Evolutionary conservation across 2,113 vertebrate species (phyloP).

Genomic region (Guaruba guarouba): DNA sequence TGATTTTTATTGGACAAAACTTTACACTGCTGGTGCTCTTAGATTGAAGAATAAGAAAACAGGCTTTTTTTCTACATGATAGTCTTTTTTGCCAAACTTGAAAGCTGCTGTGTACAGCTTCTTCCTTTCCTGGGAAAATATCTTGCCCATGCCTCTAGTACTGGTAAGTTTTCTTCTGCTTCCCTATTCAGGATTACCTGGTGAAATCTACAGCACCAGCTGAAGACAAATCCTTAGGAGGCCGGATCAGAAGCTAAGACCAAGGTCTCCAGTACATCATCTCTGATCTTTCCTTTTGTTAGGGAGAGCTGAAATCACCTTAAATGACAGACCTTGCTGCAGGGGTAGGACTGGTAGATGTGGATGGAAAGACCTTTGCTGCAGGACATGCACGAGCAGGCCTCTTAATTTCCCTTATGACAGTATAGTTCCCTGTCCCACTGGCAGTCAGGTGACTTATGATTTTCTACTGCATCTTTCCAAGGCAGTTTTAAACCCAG

Average conservation of each 20-base stretch:
- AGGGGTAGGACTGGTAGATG: background rate
- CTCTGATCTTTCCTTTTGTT: background rate
- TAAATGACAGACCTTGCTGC: background rate
- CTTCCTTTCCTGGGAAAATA: background rate
- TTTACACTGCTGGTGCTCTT: background rate
- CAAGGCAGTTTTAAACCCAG: background rate
- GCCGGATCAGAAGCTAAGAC: background rate
- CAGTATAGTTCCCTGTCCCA: background rate
- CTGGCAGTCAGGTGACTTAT: background rate
- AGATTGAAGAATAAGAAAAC: background rate
- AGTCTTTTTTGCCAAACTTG: background rate
- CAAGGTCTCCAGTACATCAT: background rate
- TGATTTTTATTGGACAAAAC: background rate
- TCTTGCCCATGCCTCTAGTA: background rate
- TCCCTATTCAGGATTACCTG: background rate
- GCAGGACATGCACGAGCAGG: background rate
- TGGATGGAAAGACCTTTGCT: background rate
- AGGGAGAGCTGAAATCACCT: background rate
- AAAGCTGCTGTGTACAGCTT: background rate
- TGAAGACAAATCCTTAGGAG: background rate
- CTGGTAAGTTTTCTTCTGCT: background rate
- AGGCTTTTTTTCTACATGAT: background rate
- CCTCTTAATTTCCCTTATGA: background rate
- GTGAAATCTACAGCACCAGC: background rate
- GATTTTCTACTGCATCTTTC: background rate